These are phyloP conservation scores for Lophius piscatorius DNA, from an alignment of 2,113 vertebrate genomes.

Conservation along the genomic window DNA sequence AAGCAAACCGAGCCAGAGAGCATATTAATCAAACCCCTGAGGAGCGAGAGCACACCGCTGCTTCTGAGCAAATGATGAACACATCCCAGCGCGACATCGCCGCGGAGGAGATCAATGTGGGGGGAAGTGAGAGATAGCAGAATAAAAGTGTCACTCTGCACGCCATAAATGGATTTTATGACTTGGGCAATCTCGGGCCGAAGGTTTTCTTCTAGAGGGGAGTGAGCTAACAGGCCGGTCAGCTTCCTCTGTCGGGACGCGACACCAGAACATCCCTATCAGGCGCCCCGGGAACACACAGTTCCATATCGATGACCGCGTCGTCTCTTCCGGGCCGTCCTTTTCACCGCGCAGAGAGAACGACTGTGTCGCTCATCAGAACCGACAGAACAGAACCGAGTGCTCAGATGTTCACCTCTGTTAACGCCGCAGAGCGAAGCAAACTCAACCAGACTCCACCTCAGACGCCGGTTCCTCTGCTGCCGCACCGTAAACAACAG, in stretches of 20 bases:
- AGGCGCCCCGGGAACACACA: slow-evolving; percentile 30
- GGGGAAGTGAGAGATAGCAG: slow-evolving; percentile 46
- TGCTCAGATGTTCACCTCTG: too few relatives aligned
- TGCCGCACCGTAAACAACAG: too few relatives aligned
- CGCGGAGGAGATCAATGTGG: slow-evolving; percentile 13
- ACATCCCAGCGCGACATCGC: slow-evolving; percentile 33
- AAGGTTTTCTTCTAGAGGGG: slow-evolving; percentile 19
- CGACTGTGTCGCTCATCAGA: too few relatives aligned
- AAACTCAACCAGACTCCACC: too few relatives aligned
- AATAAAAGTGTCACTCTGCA: slow-evolving; percentile 60
- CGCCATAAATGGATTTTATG: slow-evolving; percentile 66
- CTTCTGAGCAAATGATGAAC: slow-evolving; percentile 45
- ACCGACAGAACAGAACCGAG: too few relatives aligned
- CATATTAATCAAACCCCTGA: slow-evolving; percentile 43
- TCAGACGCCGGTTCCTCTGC: too few relatives aligned
- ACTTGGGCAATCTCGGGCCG: slow-evolving; percentile 33
- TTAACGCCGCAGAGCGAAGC: too few relatives aligned
- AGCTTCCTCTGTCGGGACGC: slow-evolving; percentile 34
- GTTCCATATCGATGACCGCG: slow-evolving; percentile 68
- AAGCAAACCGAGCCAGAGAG: slow-evolving; percentile 37
- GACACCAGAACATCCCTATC: slow-evolving; percentile 50
- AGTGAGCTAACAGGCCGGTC: slow-evolving; percentile 12
- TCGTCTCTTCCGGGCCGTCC: slow-evolving; percentile 5
- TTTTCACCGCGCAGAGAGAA: slow-evolving; percentile 31
- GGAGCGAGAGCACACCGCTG: slow-evolving; percentile 22